Evolutionary conservation across 2,113 vertebrate species (phyloP).

Genomic region (Aptenodytes forsteri): DNA sequence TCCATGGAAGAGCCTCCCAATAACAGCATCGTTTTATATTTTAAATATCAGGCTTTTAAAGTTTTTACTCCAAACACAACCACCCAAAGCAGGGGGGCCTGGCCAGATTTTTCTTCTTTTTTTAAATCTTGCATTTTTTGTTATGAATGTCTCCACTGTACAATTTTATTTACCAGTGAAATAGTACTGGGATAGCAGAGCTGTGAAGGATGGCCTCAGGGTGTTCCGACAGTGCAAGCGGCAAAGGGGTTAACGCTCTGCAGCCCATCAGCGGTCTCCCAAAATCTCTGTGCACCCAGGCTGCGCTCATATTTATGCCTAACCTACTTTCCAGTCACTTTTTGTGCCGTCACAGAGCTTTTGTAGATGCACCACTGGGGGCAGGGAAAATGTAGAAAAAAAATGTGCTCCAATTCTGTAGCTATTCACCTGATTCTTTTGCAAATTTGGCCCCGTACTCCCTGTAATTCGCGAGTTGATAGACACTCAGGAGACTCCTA

Average conservation of each 20-base stretch:
- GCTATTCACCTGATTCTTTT: conserved; percentile 60
- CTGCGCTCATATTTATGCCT: conserved; percentile 39
- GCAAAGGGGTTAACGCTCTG: background rate
- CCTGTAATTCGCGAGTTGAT: conserved; percentile 31
- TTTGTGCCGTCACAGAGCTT: background rate
- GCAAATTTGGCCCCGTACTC: conserved; percentile 53
- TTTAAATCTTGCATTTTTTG: background rate
- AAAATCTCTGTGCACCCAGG: background rate
- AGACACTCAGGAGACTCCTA: conserved; percentile 18
- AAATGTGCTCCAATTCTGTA: conserved; percentile 42
- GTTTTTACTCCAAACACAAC: background rate
- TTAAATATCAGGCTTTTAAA: background rate
- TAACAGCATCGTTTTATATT: background rate
- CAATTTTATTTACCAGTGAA: background rate
- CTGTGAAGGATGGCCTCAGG: background rate
- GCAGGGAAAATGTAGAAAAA: background rate
- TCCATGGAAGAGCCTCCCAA: background rate
- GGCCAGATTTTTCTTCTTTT: background rate
- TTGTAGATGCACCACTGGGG: background rate
- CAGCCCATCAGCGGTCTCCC: background rate
- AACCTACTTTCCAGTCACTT: conserved; percentile 53
- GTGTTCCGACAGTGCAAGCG: fast-evolving
- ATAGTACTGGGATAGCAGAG: background rate
- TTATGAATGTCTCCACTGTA: background rate
- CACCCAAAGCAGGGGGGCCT: background rate